phyloP scores from a whole-genome alignment of 2,113 vertebrate genomes.

The Antechinus stuartii region DNA sequence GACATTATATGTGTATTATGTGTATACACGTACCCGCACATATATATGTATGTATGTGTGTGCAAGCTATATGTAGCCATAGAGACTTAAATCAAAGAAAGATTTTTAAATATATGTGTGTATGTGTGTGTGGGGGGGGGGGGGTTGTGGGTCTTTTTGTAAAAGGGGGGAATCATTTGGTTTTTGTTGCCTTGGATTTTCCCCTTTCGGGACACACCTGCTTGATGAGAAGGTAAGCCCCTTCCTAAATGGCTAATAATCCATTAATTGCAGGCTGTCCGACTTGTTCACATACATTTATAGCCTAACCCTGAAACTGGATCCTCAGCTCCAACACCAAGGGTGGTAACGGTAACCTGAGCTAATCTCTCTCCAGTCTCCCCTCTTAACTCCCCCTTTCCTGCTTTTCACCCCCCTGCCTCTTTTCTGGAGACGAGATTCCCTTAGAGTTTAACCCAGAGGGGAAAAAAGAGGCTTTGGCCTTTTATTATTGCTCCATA shows the following conservation, averaged over 20 bases:
- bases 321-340: not conserved
- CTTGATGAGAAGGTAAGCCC: not conserved
- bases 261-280: not conserved
- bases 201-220: not conserved
- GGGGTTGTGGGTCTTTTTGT: not conserved
- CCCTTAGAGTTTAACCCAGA: not conserved
- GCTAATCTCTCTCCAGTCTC: not conserved
- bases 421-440: too few relatives aligned
- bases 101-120: too few relatives aligned
- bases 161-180: not conserved
- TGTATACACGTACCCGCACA: too few relatives aligned
- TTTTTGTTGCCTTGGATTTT: not conserved
- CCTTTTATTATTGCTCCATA: conserved; percentile 9
- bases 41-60: not conserved
- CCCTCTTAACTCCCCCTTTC: not conserved
- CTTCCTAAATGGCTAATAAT: not conserved
- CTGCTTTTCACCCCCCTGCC: accelerated
- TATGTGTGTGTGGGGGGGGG: not conserved
- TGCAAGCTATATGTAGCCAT: too few relatives aligned
- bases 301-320: not conserved
- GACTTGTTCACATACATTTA: not conserved
- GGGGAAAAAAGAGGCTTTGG: not conserved
- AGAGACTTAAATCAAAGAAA: too few relatives aligned
- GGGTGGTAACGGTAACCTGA: not conserved
- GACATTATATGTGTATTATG: too few relatives aligned